These are phyloP conservation scores for Ctena decussata DNA, from an alignment of 2,888 invertebrate species.

Conservation along the genomic window DNA sequence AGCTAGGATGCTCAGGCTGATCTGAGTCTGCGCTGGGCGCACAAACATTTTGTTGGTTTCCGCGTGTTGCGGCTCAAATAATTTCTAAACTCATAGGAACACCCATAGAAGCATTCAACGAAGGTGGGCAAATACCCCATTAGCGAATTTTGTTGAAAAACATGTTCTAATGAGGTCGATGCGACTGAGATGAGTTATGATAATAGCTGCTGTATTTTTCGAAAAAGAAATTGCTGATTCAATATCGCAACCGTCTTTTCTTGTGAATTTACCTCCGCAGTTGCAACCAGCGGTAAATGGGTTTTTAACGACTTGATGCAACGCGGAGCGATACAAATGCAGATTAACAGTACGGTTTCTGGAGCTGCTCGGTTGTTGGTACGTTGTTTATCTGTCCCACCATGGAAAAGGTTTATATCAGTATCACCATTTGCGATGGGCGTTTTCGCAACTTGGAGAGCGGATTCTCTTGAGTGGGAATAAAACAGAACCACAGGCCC, in stretches of 20 bases:
- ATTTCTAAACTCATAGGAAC: neutral
- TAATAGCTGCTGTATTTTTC: neutral
- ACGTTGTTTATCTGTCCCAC: too few relatives aligned
- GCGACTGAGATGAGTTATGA: neutral
- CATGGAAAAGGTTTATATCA: too few relatives aligned
- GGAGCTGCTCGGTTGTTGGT: neutral
- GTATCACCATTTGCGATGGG: too few relatives aligned
- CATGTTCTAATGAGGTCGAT: neutral
- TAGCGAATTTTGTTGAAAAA: neutral
- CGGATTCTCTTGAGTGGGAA: too few relatives aligned
- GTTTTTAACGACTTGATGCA: neutral
- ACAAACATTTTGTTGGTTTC: too few relatives aligned
- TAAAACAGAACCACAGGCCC: too few relatives aligned
- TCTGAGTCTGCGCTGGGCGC: too few relatives aligned
- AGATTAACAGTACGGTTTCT: neutral
- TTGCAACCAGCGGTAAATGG: neutral
- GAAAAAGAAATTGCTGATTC: neutral
- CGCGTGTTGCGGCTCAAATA: too few relatives aligned
- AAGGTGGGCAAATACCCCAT: slow-evolving; percentile 4
- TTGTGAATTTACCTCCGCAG: neutral
- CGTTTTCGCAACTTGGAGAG: too few relatives aligned
- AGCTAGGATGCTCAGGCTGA: too few relatives aligned
- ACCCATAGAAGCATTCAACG: neutral
- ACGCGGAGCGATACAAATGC: neutral
- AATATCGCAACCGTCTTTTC: neutral